phyloP scores from a whole-genome alignment of 2,797 vertebrate genomes.

The Carapus acus region DNA sequence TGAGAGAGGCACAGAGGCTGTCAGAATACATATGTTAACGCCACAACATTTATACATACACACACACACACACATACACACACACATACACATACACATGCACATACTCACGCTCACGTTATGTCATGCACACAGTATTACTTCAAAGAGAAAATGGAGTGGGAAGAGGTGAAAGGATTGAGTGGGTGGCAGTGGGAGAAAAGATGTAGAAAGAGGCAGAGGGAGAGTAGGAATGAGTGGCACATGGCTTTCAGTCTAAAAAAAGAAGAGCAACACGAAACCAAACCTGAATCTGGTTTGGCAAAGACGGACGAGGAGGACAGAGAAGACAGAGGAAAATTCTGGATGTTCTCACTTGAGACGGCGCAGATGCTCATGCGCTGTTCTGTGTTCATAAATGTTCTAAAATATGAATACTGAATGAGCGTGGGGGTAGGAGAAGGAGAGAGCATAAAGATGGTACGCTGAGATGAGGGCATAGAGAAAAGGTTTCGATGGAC shows the following conservation, averaged over 20 bases:
- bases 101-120: constrained; percentile 40
- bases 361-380: constrained; percentile 58
- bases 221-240: constrained; percentile 80
- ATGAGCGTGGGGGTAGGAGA: constrained; percentile 38
- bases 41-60: constrained; percentile 11
- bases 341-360: constrained; percentile 62
- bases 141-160: constrained; percentile 62
- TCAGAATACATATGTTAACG: constrained; percentile 47
- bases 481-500: constrained; percentile 29
- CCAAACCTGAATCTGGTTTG: constrained; percentile 81
- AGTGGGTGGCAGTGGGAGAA: constrained; percentile 73
- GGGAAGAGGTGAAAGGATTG: constrained; percentile 73
- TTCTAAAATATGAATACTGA: constrained; percentile 48
- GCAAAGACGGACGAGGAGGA: constrained; percentile 77
- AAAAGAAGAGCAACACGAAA: constrained; percentile 75
- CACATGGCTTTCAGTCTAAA: constrained; percentile 79
- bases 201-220: constrained; percentile 73
- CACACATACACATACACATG: constrained; percentile 24
- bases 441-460: background rate
- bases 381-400: constrained; percentile 56
- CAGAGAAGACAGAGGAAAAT: constrained; percentile 57
- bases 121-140: constrained; percentile 53
- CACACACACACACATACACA: constrained; percentile 19
- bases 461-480: constrained; percentile 30
- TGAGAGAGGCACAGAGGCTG: constrained; percentile 49